Evolutionary conservation across 2,797 vertebrate species (phyloP).

Genomic region (Pipistrellus kuhlii): DNA sequence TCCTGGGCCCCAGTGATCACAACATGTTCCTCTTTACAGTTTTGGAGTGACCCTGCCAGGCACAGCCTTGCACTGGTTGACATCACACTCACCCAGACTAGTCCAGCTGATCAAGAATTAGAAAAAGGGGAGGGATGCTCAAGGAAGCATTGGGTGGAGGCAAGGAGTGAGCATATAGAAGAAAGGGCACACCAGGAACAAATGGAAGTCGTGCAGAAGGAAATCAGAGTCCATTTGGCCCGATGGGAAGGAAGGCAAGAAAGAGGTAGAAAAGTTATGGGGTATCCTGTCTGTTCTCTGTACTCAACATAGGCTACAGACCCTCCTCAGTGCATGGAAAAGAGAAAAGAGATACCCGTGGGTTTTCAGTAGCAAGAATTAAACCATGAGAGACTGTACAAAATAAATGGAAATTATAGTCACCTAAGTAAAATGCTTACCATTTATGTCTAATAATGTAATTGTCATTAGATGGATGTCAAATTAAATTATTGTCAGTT

Average conservation of each 20-base stretch:
- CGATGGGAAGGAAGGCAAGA: background rate
- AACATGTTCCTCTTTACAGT: background rate
- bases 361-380: constrained; percentile 21
- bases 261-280: background rate
- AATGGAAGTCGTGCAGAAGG: background rate
- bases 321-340: background rate
- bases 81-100: background rate
- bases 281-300: background rate
- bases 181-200: background rate
- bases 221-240: background rate
- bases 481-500: constrained; percentile 20
- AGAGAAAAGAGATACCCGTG: background rate
- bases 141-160: background rate
- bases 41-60: background rate
- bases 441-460: background rate
- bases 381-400: background rate
- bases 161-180: background rate
- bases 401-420: background rate
- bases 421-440: background rate
- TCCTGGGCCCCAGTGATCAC: background rate
- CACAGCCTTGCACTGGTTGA: background rate
- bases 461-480: background rate
- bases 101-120: background rate
- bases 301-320: background rate
- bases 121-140: background rate